Percentiles rank a stretch among this genome's conserved stretches.
Conservation (phyloP, 2,888 invertebrate species). For the Xiphydria camelus region DNA sequence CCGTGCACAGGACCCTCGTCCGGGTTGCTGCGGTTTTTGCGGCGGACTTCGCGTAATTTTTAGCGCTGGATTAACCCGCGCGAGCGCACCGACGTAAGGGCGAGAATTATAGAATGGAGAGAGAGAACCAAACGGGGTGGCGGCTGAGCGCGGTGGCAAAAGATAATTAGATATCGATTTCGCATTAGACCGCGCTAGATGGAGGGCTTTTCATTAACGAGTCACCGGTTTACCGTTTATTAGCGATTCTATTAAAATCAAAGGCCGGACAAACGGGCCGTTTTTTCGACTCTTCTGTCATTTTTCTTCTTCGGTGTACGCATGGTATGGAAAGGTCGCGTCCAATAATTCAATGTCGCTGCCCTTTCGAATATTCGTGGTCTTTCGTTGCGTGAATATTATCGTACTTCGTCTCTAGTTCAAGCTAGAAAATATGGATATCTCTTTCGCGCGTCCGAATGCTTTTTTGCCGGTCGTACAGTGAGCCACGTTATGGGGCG, state of each 20-base stretch:
- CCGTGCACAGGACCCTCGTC: too few relatives aligned
- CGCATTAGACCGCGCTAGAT: slow-evolving; percentile 40
- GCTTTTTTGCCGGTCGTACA: too few relatives aligned
- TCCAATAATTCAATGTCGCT: not conserved
- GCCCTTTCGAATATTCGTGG: not conserved
- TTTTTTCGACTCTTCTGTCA: too few relatives aligned
- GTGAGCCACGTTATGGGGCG: too few relatives aligned
- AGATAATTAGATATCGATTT: slow-evolving; percentile 54
- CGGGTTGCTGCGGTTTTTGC: too few relatives aligned
- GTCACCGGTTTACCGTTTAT: slow-evolving; percentile 29
- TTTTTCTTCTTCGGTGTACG: not conserved
- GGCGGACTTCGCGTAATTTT: too few relatives aligned
- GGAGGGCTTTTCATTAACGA: slow-evolving; percentile 39
- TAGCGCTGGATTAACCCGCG: too few relatives aligned
- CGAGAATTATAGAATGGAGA: not conserved
- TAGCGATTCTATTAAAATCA: slow-evolving; percentile 37
- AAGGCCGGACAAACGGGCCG: slow-evolving; percentile 25
- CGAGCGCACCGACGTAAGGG: not conserved
- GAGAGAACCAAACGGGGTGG: too few relatives aligned
- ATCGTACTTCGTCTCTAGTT: too few relatives aligned
- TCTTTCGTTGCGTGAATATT: too few relatives aligned
- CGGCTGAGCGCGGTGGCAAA: slow-evolving; percentile 13
- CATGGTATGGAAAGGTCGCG: not conserved
- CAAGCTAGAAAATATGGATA: too few relatives aligned
- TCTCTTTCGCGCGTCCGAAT: too few relatives aligned